These are phyloP conservation scores for Heliocidaris tuberculata DNA, from an alignment of 35 echinoderm and acorn worm species.

Conservation along the genomic window DNA sequence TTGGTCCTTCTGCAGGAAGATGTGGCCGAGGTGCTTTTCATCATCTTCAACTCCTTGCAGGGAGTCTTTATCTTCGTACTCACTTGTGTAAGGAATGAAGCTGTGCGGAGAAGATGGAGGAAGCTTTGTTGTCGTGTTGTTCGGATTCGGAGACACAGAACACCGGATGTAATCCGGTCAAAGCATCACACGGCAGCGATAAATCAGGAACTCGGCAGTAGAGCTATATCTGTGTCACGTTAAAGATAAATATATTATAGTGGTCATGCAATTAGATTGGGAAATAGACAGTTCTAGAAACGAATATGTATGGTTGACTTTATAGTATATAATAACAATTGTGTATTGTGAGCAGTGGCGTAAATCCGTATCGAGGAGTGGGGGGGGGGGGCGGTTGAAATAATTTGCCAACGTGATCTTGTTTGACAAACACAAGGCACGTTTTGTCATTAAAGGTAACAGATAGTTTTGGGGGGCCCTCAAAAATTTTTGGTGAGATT, in stretches of 20 bases:
- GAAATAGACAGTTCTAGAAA: too few relatives aligned
- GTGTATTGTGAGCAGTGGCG: too few relatives aligned
- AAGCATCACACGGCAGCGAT: neutral
- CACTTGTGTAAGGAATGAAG: slow-evolving; percentile 58
- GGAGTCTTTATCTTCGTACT: slow-evolving; percentile 76
- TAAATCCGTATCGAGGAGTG: too few relatives aligned
- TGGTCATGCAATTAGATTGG: too few relatives aligned
- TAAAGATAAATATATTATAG: neutral
- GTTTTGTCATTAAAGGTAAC: too few relatives aligned
- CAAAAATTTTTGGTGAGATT: too few relatives aligned
- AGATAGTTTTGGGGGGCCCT: too few relatives aligned
- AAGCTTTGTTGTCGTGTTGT: neutral
- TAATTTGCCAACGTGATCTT: too few relatives aligned
- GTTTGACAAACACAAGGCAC: too few relatives aligned
- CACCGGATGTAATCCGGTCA: neutral
- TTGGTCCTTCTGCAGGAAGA: slow-evolving; percentile 33
- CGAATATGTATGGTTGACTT: too few relatives aligned
- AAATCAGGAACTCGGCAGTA: neutral
- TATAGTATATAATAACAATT: too few relatives aligned
- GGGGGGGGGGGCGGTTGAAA: too few relatives aligned
- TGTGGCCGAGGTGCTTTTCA: slow-evolving; percentile 46
- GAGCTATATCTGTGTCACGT: neutral
- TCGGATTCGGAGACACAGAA: neutral
- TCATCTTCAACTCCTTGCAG: slow-evolving; percentile 76
- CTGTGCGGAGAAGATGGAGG: slow-evolving; percentile 52